phyloP scores from a whole-genome alignment of 2,113 vertebrate species.

The Coreoperca whiteheadi region DNA sequence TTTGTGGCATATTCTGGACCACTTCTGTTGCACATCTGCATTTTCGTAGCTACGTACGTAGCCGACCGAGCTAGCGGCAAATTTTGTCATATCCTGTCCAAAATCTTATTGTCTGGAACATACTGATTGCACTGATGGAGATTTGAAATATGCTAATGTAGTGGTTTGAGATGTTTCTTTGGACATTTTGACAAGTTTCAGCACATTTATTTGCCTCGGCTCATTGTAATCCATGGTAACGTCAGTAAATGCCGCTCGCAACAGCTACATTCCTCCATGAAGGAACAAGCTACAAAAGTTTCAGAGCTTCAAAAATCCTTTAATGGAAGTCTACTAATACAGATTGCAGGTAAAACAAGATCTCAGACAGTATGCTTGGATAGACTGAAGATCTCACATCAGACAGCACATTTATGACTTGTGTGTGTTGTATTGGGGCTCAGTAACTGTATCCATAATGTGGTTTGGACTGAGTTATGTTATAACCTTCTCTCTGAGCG shows the following conservation, averaged over 20 bases:
- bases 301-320: not conserved
- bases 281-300: not conserved
- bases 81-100: no score
- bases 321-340: not conserved
- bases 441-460: constrained; percentile 13
- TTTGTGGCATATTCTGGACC: not conserved
- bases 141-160: not conserved
- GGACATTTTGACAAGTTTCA: no score
- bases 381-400: no score
- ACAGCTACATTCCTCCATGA: not conserved
- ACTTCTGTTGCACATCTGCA: not conserved
- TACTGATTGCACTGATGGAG: not conserved
- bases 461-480: constrained; percentile 31
- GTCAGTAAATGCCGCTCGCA: not conserved
- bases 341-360: not conserved
- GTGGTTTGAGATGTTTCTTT: not conserved
- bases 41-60: not conserved
- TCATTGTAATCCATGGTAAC: no score
- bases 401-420: not conserved
- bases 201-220: no score
- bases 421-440: constrained; percentile 1
- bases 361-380: not conserved
- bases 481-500: constrained; percentile 24
- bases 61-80: not conserved
- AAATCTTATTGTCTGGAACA: not conserved